phyloP scores from a whole-genome alignment of 1,140 invertebrate genomes.

The Bicyclus anynana region DNA sequence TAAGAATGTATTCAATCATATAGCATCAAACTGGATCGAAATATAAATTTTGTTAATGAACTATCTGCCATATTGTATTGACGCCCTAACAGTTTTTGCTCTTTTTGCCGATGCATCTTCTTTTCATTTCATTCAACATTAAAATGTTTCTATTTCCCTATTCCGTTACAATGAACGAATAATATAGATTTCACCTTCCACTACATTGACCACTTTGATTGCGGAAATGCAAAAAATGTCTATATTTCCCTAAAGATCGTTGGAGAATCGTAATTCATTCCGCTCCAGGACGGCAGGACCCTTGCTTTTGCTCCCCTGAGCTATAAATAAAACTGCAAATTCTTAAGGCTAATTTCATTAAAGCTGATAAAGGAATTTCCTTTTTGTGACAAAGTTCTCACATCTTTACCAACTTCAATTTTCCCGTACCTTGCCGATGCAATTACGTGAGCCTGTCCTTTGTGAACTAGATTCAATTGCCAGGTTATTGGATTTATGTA shows the following conservation, averaged over 20 bases:
- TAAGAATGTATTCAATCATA: too few relatives aligned
- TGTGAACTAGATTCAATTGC: neutral
- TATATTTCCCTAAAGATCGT: neutral
- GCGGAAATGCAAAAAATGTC: neutral
- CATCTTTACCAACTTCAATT: neutral
- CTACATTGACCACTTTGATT: neutral
- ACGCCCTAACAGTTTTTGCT: neutral
- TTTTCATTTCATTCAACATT: too few relatives aligned
- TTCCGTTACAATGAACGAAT: neutral
- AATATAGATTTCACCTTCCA: neutral
- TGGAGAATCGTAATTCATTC: neutral
- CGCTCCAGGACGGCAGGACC: neutral
- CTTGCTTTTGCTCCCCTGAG: neutral
- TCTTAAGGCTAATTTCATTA: too few relatives aligned
- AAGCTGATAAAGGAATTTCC: neutral
- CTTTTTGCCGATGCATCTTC: neutral
- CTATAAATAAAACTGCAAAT: neutral
- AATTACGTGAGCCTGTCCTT: neutral
- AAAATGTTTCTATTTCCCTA: neutral
- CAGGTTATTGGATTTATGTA: neutral
- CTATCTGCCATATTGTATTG: conserved; percentile 6
- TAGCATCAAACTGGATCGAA: neutral
- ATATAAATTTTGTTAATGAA: conserved; percentile 9
- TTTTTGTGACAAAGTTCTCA: neutral
- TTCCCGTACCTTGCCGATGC: neutral